phyloP scores from a whole-genome alignment of 2,888 invertebrate species.

The Drosophila mayaguana region DNA sequence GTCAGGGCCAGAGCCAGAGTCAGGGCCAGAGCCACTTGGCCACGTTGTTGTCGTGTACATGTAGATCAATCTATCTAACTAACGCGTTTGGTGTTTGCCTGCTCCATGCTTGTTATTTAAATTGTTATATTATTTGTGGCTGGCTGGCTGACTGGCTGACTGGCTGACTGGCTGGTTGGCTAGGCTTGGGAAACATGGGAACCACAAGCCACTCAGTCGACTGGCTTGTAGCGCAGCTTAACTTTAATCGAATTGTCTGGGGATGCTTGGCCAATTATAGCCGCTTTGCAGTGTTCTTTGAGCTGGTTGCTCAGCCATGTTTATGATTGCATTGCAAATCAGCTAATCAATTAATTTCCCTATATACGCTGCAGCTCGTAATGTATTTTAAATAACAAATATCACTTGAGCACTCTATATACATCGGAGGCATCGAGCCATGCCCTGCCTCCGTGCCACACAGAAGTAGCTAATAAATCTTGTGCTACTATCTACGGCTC shows the following conservation, averaged over 20 bases:
- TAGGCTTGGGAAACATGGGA: conserved; percentile 71
- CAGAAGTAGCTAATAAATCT: conserved; percentile 68
- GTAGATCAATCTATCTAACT: conserved; percentile 81
- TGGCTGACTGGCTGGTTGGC: conserved; percentile 50
- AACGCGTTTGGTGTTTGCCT: conserved; percentile 80
- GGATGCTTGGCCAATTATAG: conserved; percentile 54
- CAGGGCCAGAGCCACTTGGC: conserved; percentile 43
- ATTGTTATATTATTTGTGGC: conserved; percentile 81
- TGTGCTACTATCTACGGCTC: conserved; percentile 59
- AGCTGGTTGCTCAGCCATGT: conserved; percentile 34
- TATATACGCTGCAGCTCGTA: neutral
- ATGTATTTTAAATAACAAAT: conserved; percentile 7
- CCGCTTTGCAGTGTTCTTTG: conserved; percentile 40
- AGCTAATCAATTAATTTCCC: conserved; percentile 59
- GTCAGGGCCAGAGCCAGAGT: conserved; percentile 4
- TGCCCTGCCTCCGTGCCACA: neutral
- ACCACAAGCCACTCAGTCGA: conserved; percentile 26
- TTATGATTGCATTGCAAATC: conserved; percentile 64
- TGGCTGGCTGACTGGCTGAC: conserved; percentile 31
- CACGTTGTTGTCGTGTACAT: conserved; percentile 74
- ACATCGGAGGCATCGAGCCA: neutral
- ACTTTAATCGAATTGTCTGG: conserved; percentile 77
- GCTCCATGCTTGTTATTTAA: conserved; percentile 76
- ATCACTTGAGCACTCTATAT: neutral
- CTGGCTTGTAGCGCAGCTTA: conserved; percentile 57